A percentile compares a stretch with the other conserved stretches of the same genome.
Evolutionary conservation across 2,113 vertebrate species (phyloP).

Genomic region (Calidris pygmaea): DNA sequence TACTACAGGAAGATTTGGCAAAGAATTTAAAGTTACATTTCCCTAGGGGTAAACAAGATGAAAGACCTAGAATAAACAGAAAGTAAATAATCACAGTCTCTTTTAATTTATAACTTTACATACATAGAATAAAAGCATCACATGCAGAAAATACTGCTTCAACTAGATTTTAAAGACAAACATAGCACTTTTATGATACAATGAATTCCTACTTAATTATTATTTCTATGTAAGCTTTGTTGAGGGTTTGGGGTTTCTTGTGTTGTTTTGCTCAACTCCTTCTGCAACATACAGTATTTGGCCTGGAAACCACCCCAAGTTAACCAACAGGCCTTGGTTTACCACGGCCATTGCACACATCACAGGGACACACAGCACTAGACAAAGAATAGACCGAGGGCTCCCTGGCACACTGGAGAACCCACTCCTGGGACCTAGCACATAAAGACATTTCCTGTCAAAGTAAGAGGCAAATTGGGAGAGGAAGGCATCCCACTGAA

Average conservation of each 20-base stretch:
- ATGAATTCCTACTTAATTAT: background rate
- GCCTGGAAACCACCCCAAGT: background rate
- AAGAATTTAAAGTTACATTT: background rate
- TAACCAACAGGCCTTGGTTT: background rate
- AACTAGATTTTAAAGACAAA: background rate
- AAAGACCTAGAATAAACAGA: background rate
- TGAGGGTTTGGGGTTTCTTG: background rate
- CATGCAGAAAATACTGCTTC: background rate
- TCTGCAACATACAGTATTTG: background rate
- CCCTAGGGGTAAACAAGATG: background rate
- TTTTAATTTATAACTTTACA: background rate
- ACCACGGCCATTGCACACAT: background rate
- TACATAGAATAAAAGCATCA: background rate
- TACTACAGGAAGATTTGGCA: background rate
- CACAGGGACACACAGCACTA: background rate
- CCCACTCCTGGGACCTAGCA: background rate
- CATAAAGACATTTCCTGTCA: background rate
- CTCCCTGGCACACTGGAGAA: background rate
- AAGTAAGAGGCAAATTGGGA: background rate
- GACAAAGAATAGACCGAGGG: background rate
- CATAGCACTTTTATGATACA: background rate
- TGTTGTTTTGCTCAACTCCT: background rate
- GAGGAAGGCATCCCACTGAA: background rate
- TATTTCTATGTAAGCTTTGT: background rate
- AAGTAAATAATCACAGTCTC: slow-evolving; percentile 11